A percentile compares a stretch with the other conserved stretches of the same genome.
Conservation (phyloP, 2,797 vertebrate species). For the Phoebastria nigripes region DNA sequence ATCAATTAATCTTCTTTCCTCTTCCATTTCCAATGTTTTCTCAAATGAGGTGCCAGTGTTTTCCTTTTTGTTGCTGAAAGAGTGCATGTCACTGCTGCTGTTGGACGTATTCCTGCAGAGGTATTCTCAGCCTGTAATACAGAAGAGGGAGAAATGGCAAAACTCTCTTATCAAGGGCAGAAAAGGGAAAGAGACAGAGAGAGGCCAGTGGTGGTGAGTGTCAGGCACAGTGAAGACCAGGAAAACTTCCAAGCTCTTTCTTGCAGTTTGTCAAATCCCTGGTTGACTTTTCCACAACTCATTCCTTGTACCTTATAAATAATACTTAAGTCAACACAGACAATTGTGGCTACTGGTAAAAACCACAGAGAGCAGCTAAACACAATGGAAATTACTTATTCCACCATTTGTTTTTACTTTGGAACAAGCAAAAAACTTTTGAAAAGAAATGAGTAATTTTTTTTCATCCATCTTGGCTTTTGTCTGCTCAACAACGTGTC, state of each 20-base stretch:
- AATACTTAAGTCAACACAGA: conserved; percentile 42
- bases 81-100: not conserved
- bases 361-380: conserved; percentile 34
- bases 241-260: not conserved
- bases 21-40: not conserved
- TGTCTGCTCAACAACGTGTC: not conserved
- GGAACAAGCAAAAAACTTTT: not conserved
- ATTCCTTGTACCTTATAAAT: conserved; percentile 37
- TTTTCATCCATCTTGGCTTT: not conserved
- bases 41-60: not conserved
- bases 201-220: not conserved
- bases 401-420: conserved; percentile 25
- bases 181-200: not conserved
- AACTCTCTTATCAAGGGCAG: not conserved
- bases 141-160: not conserved
- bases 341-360: conserved; percentile 52
- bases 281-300: not conserved
- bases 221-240: not conserved
- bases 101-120: not conserved
- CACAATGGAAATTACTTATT: conserved; percentile 46
- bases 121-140: not conserved
- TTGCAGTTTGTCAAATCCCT: not conserved
- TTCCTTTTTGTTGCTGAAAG: not conserved
- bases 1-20: not conserved
- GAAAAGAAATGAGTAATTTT: conserved; percentile 21